Evolutionary conservation across 2,888 invertebrate species (phyloP).

Genomic region (Limnephilus lunatus): DNA sequence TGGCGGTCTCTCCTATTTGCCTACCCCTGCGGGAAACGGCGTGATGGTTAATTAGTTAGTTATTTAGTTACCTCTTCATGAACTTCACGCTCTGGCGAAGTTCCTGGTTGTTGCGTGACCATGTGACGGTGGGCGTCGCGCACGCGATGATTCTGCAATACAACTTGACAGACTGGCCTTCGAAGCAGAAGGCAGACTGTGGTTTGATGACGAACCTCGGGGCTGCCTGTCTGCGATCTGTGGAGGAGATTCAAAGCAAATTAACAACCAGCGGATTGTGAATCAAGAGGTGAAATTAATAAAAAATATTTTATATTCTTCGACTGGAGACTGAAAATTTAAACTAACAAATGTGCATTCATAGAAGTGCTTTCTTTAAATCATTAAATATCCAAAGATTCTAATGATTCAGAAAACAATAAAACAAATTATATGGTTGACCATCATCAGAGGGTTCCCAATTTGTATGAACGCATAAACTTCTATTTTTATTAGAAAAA

Average conservation of each 20-base stretch:
- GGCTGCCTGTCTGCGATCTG: slow-evolving; percentile 97
- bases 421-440: no score
- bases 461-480: no score
- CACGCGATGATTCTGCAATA: slow-evolving; percentile 97
- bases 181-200: slow-evolving; percentile 95
- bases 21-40: no score
- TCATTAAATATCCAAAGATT: no score
- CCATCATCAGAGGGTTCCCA: no score
- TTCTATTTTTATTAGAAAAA: no score
- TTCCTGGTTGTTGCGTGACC: slow-evolving; percentile 96
- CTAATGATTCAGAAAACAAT: no score
- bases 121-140: slow-evolving; percentile 95
- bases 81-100: slow-evolving; percentile 98
- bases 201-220: slow-evolving; percentile 99
- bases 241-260: neutral
- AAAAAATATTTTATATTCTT: no score
- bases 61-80: slow-evolving; percentile 87
- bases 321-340: neutral
- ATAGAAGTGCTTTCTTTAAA: no score
- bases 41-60: no score
- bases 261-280: neutral
- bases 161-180: slow-evolving; percentile 98
- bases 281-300: neutral
- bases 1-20: no score
- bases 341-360: neutral